Evolutionary conservation across 2,888 invertebrate genomes (phyloP).

Genomic region (Tinea pellionella): DNA sequence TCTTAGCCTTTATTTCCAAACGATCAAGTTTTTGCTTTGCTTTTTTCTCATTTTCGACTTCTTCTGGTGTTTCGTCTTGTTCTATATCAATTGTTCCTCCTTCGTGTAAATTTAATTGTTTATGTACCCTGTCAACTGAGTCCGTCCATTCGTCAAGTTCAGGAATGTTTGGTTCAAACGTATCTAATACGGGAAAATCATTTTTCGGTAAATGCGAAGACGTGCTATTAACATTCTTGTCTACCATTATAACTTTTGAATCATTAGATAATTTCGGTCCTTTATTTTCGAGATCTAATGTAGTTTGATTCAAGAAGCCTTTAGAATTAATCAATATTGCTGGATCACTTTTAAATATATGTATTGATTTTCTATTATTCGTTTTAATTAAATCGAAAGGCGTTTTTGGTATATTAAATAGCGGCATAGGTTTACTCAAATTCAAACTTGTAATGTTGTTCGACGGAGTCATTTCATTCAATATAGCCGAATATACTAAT

Average conservation of each 20-base stretch:
- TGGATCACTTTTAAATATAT: slow-evolving; percentile 30
- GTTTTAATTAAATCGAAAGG: slow-evolving; percentile 45
- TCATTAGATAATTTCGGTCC: neutral
- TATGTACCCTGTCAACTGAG: slow-evolving; percentile 37
- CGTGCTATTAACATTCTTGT: slow-evolving; percentile 27
- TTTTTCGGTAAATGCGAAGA: neutral
- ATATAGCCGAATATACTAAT: neutral
- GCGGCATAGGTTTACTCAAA: neutral
- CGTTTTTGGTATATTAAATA: slow-evolving; percentile 22
- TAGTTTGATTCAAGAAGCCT: slow-evolving; percentile 57
- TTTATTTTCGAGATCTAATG: slow-evolving; percentile 41
- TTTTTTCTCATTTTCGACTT: slow-evolving; percentile 39
- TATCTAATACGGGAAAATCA: slow-evolving; percentile 26
- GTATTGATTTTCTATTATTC: slow-evolving; percentile 32
- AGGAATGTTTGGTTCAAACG: slow-evolving; percentile 36
- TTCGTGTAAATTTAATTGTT: slow-evolving; percentile 40
- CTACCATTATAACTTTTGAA: slow-evolving; percentile 11
- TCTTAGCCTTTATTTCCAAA: slow-evolving; percentile 55
- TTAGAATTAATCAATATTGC: slow-evolving; percentile 21
- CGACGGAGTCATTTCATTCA: neutral
- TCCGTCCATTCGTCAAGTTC: slow-evolving; percentile 51
- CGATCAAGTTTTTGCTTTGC: slow-evolving; percentile 47
- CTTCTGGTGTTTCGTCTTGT: slow-evolving; percentile 45
- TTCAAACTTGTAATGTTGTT: neutral
- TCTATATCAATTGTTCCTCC: slow-evolving; percentile 55